phyloP scores from a whole-genome alignment of 2,797 vertebrate genomes.

The Lateolabrax maculatus region DNA sequence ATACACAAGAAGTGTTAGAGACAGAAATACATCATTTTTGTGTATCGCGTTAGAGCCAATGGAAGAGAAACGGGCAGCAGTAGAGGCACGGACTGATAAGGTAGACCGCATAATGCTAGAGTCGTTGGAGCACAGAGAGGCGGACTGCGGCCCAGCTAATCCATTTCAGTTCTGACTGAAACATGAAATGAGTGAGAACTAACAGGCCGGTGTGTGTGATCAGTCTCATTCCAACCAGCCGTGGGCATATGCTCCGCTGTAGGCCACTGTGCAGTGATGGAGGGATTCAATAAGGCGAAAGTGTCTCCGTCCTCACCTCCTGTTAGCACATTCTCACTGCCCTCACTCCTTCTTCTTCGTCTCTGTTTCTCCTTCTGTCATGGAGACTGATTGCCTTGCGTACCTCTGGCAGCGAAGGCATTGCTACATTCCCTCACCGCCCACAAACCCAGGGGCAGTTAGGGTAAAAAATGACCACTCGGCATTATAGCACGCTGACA shows the following conservation, averaged over 20 bases:
- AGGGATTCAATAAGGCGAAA: constrained; percentile 56
- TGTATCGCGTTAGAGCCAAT: constrained; percentile 4
- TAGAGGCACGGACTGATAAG: constrained; percentile 11
- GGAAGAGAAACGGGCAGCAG: neutral
- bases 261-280: constrained; percentile 39
- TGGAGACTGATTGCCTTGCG: constrained; percentile 43
- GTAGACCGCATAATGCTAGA: constrained; percentile 28
- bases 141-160: constrained; percentile 29
- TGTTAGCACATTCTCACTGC: constrained; percentile 34
- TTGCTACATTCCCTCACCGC: constrained; percentile 26
- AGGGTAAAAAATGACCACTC: constrained; percentile 54
- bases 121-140: constrained; percentile 37
- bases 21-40: constrained; percentile 7
- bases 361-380: constrained; percentile 46
- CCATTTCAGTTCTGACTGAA: constrained; percentile 49
- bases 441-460: constrained; percentile 18
- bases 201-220: constrained; percentile 48
- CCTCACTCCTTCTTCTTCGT: constrained; percentile 35
- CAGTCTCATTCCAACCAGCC: constrained; percentile 27
- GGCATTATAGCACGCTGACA: constrained; percentile 50
- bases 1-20: constrained; percentile 14
- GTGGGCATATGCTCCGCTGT: constrained; percentile 35
- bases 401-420: constrained; percentile 32
- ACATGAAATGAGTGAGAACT: constrained; percentile 41
- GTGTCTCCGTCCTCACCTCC: constrained; percentile 46